Base-by-base conservation (phyloP, 2,888 invertebrate species). In the Hypomecis punctinalis region DNA sequence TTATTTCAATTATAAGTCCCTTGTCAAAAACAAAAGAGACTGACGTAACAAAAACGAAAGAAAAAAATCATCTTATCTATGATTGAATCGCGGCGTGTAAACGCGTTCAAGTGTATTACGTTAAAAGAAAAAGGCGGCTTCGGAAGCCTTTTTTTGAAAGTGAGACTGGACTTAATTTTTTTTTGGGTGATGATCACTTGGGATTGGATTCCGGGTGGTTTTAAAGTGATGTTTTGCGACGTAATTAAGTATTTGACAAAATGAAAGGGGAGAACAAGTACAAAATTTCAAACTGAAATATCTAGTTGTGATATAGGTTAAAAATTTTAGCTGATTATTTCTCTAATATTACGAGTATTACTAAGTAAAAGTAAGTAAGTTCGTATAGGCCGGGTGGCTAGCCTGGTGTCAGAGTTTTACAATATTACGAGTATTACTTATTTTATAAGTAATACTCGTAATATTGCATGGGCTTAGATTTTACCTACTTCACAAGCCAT, bases 1-100 rank as follows among this genome's bases (percentile, higher is more conserved):
- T 93, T 93, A 93, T 93, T 91, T 91, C 92, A 91, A 92, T 92
- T 93, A 91, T 88, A 75, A 72, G 83, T 84, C 92, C 93, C 88
- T 90, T 88, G 90, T 93, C 93, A 93, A 90, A 92, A 89, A 93
- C 93, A 93, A 93, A 91, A 88, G 91, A 85, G 65, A 81, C 86
- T 90, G 91, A 90, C 92, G 89, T 81, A 77, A 57, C 75, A 81
- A 80, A 81, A 84, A 81, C 80, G 74, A 78, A 79, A 77, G 78
- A 77, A 80, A 79, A 82, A 84, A 81, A 82, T 77, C 75, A 78
- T 76, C 79, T 90, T 92, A 93, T 93, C 92, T 92, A 92, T 91
- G 93, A 93, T 92, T 90, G 91, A 87, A 93, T 92, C 93, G 87
- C 86, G 91, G 91, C 54, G 48, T 90, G 91, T 92, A 90, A 90